Conservation (phyloP, 2,113 vertebrate species). For the Drymodes brunneopygia region DNA sequence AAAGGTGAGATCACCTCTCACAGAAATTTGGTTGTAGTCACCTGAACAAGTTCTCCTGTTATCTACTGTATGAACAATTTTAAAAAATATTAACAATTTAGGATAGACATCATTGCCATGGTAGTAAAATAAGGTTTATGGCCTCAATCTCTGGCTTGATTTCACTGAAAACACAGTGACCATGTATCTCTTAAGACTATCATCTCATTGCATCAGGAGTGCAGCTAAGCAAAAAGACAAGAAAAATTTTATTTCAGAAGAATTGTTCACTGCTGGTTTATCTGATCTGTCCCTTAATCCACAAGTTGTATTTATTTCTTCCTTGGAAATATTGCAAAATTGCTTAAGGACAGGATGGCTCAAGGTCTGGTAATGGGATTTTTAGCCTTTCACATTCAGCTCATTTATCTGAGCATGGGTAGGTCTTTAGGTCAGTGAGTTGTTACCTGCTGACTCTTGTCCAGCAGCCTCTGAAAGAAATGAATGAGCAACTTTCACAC, state of each 20-base stretch:
- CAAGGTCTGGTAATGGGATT: conserved; percentile 62
- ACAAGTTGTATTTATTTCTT: conserved; percentile 10
- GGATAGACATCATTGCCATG: neutral
- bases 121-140: neutral
- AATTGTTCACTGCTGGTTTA: neutral
- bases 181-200: neutral
- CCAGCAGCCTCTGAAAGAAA: conserved; percentile 4
- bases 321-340: conserved; percentile 27
- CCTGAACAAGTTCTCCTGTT: neutral
- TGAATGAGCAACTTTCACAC: neutral
- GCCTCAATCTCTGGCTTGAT: neutral
- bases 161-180: neutral
- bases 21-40: neutral
- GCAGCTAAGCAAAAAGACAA: neutral
- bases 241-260: neutral
- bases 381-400: conserved; percentile 42
- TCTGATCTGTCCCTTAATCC: conserved; percentile 1
- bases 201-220: neutral
- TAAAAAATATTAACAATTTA: neutral
- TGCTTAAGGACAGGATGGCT: conserved; percentile 38
- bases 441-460: conserved; percentile 21
- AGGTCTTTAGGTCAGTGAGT: conserved; percentile 54
- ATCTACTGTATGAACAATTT: neutral
- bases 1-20: neutral
- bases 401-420: conserved; percentile 46